Percentiles rank a stretch among this genome's conserved stretches.
Evolutionary conservation across 2,797 vertebrate species (phyloP).

Genomic region (Pterois miles): DNA sequence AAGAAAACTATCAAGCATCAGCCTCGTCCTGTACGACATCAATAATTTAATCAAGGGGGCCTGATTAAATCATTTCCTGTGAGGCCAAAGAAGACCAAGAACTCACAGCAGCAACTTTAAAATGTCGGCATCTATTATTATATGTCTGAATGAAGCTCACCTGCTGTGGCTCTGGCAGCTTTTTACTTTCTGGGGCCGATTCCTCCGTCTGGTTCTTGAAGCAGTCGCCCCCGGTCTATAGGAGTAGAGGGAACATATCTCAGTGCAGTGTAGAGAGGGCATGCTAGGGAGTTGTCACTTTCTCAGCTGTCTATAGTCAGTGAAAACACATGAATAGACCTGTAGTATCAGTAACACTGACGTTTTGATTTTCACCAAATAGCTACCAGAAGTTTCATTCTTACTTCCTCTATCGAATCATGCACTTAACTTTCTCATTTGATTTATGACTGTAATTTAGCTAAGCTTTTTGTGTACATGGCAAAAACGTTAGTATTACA

Average conservation of each 20-base stretch:
- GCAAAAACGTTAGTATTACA: not conserved
- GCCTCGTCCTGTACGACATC: not conserved
- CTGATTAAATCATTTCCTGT: not conserved
- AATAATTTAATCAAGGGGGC: no score
- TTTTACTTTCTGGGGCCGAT: constrained; percentile 74
- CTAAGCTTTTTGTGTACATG: not conserved
- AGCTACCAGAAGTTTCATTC: not conserved
- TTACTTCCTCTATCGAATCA: constrained; percentile 5
- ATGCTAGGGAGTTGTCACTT: constrained; percentile 6
- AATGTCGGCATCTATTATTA: not conserved
- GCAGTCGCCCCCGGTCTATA: constrained; percentile 76
- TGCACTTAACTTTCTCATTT: not conserved
- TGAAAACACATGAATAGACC: not conserved
- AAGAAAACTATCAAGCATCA: not conserved
- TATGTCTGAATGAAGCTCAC: constrained; percentile 60
- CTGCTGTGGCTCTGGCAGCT: constrained; percentile 74
- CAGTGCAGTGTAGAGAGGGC: not conserved
- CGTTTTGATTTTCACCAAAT: constrained; percentile 11
- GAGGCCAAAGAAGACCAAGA: not conserved
- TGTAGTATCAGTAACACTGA: not conserved
- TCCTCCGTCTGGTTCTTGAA: constrained; percentile 81
- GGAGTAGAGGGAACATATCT: constrained; percentile 19
- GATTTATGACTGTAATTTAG: not conserved
- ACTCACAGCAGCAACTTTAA: not conserved
- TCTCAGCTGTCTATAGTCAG: constrained; percentile 3